These are phyloP conservation scores for Leucophenga montana DNA, from an alignment of 2,888 invertebrate genomes.

Conservation along the genomic window DNA sequence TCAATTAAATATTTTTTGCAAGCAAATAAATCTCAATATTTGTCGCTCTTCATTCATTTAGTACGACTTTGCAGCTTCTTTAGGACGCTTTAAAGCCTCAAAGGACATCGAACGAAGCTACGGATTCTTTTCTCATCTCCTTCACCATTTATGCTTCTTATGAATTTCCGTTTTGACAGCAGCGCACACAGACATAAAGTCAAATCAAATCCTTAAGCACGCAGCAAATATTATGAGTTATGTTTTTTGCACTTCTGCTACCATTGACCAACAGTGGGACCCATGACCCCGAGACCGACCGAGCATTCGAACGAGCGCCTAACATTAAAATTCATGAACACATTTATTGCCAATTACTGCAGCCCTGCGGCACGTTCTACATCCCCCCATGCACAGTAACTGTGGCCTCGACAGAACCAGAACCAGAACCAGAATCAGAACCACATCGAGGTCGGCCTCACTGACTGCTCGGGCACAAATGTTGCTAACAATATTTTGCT, in stretches of 20 bases:
- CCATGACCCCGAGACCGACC: background rate
- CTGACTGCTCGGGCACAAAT: background rate
- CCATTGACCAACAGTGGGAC: slow-evolving; percentile 1
- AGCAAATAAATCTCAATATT: slow-evolving; percentile 65
- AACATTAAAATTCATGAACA: slow-evolving; percentile 69
- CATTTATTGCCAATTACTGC: slow-evolving; percentile 69
- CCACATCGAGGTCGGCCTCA: too few relatives aligned
- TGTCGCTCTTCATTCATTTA: slow-evolving; percentile 30
- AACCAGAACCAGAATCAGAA: too few relatives aligned
- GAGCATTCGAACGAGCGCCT: slow-evolving; percentile 56
- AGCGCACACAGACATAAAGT: slow-evolving; percentile 23
- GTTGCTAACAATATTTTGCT: slow-evolving; percentile 32
- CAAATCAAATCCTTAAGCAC: slow-evolving; percentile 42
- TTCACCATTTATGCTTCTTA: background rate
- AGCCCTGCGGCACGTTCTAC: slow-evolving; percentile 56
- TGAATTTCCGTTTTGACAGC: background rate
- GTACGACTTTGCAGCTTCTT: background rate
- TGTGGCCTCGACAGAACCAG: too few relatives aligned
- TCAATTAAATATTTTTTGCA: slow-evolving; percentile 6
- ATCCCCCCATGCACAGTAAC: slow-evolving; percentile 27
- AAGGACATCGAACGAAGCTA: slow-evolving; percentile 5
- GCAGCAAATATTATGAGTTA: slow-evolving; percentile 64
- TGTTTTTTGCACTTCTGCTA: slow-evolving; percentile 29
- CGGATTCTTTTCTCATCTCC: background rate
- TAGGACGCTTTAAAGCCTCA: slow-evolving; percentile 15